phyloP scores from a whole-genome alignment of 2,113 vertebrate species.

The Taxidea taxus region DNA sequence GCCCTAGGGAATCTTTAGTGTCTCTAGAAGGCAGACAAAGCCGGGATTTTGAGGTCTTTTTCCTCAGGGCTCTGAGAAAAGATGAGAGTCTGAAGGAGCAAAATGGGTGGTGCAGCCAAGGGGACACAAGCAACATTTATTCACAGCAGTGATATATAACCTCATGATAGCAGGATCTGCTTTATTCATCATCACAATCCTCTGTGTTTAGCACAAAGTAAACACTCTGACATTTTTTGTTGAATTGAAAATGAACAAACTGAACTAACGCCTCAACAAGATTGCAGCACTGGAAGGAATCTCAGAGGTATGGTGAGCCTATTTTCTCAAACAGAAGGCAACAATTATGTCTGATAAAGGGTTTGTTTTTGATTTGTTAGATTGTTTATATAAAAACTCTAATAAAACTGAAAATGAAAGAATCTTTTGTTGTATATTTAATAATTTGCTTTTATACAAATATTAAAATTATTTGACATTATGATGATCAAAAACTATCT shows the following conservation, averaged over 20 bases:
- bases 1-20: not conserved
- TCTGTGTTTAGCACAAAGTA: not conserved
- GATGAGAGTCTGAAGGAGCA: not conserved
- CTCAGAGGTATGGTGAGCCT: not conserved
- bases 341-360: not conserved
- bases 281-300: not conserved
- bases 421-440: not conserved
- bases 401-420: not conserved
- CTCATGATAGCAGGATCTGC: not conserved
- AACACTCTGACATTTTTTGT: not conserved
- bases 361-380: constrained; percentile 20
- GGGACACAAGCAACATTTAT: not conserved
- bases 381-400: not conserved
- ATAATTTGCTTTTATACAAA: not conserved
- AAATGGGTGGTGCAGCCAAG: not conserved
- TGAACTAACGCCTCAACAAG: not conserved
- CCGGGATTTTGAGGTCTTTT: not conserved
- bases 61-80: not conserved
- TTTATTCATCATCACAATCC: not conserved
- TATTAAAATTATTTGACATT: constrained; percentile 12
- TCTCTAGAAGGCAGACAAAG: not conserved
- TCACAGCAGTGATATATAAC: not conserved
- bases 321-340: constrained; percentile 1
- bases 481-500: not conserved
- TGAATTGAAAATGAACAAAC: not conserved